Evolutionary conservation across 1,140 invertebrate species (phyloP), one percentile per base, ranked within the genome.

Genomic region (Medauroidea extradentata): DNA sequence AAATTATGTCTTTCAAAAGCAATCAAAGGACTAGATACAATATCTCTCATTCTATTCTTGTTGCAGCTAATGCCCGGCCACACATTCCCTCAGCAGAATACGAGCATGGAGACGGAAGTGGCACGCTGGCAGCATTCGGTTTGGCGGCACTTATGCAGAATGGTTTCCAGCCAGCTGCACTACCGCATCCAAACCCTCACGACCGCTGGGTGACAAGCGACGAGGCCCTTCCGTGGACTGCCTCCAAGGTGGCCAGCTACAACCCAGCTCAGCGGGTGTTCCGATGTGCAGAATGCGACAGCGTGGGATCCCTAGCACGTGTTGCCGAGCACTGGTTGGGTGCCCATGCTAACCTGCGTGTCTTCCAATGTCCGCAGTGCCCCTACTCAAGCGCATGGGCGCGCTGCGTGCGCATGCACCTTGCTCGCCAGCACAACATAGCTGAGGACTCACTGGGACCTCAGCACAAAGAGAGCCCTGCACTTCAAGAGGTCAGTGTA

Each of bases 271-370:
- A 87, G 70, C 84, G 87, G 54, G 76, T 88, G 41, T 89, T 88
- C 75, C 83, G 85, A 64, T 89, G 87, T 73, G 79, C 84, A 5
- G 85, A 88, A 64, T 89, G 90, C 68, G 88, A 91, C 64, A 86
- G 88, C 69, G 86, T 90, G 44, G 86, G 86, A 3, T 88, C 90
- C 61, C 78, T 90, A 23, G 85, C 87, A 13, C 79, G 90, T 11
- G 82, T 91, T 3, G 89, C 89, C 0, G 90, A 93, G 67, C 90
- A 93, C 70, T 93, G 90, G 81, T 78, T 91, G 25, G 89, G 89
- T 29, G 83, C 88, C 7, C 90, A 92, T 72, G 88, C 86, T 14
- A 85, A 86, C 73, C 75, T 87, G 25, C 77, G 86, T 57, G 85
- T 86, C 41, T 89, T 89, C 78, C 78, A 86, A 71, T 85, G 87